These are phyloP conservation scores for Dryobotodes eremita DNA, from an alignment of 2,888 invertebrate species.

Conservation along the genomic window DNA sequence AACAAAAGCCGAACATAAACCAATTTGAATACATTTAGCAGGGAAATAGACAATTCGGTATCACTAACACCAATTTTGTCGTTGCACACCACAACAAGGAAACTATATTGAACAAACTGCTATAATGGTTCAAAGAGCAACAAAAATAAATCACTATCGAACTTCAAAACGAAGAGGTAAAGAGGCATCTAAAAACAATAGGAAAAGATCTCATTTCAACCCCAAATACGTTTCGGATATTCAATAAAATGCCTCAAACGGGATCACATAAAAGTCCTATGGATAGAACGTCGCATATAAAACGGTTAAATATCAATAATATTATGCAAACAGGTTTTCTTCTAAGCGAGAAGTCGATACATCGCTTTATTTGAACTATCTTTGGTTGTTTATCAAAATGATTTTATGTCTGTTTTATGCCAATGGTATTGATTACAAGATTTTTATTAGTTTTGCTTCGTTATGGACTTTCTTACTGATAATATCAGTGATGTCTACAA, in stretches of 20 bases:
- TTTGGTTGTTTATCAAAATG: conserved; percentile 68
- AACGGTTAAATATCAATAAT: conserved; percentile 79
- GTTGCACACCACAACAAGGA: conserved; percentile 35
- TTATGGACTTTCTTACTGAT: conserved; percentile 10
- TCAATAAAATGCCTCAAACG: conserved; percentile 86
- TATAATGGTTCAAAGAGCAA: conserved; percentile 67
- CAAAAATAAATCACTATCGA: conserved; percentile 79
- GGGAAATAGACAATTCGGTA: conserved; percentile 50
- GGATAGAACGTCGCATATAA: conserved; percentile 74
- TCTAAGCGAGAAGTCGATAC: conserved; percentile 70
- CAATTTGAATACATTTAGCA: conserved; percentile 60
- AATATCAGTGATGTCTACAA: conserved; percentile 10
- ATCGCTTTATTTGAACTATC: conserved; percentile 73
- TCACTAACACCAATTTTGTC: conserved; percentile 39
- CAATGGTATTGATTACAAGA: conserved; percentile 42
- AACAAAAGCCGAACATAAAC: conserved; percentile 52
- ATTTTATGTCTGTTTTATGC: conserved; percentile 35
- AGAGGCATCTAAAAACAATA: conserved; percentile 82
- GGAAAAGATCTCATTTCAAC: conserved; percentile 82
- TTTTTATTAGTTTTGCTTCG: conserved; percentile 39
- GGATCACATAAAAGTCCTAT: conserved; percentile 80
- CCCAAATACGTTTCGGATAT: conserved; percentile 87
- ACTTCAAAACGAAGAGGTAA: conserved; percentile 79
- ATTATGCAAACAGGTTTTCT: conserved; percentile 79
- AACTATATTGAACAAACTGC: conserved; percentile 52